phyloP scores from a whole-genome alignment of 2,888 invertebrate species.

The Zygaena filipendulae region DNA sequence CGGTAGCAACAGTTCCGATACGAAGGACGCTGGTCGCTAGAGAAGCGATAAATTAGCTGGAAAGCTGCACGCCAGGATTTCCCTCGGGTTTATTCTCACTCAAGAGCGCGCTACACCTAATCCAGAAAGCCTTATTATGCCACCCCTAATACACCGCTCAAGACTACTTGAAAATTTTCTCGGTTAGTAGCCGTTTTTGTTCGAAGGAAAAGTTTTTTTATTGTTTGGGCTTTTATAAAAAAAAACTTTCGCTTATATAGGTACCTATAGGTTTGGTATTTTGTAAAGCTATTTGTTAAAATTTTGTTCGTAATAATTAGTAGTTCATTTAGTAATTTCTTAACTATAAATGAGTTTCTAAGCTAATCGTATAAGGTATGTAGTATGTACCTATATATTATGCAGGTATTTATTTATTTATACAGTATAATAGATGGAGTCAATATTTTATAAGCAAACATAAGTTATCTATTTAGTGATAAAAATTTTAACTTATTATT shows the following conservation, averaged over 20 bases:
- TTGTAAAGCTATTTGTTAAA: no score
- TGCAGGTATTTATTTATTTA: no score
- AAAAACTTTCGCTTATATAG: no score
- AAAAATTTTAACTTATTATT: background rate
- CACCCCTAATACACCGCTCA: constrained; percentile 65
- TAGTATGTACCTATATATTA: no score
- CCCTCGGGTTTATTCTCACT: constrained; percentile 67
- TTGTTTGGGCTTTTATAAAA: constrained; percentile 20
- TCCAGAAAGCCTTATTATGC: constrained; percentile 69
- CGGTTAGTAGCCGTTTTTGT: constrained; percentile 49
- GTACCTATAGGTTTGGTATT: no score
- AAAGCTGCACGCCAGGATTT: constrained; percentile 67
- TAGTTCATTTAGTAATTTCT: no score
- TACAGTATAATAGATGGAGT: constrained; percentile 1
- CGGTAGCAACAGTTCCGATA: constrained; percentile 58
- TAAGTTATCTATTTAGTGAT: background rate
- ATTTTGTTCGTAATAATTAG: no score
- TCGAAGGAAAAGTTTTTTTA: constrained; percentile 27
- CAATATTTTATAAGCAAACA: constrained; percentile 1
- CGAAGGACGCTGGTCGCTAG: constrained; percentile 63
- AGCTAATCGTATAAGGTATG: no score
- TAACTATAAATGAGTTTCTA: no score
- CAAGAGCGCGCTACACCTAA: constrained; percentile 65
- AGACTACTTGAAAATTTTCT: constrained; percentile 67
- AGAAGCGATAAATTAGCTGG: constrained; percentile 63